These are phyloP conservation scores for Drosophila biarmipes DNA, from an alignment of 1,140 invertebrate genomes.

Conservation along the genomic window DNA sequence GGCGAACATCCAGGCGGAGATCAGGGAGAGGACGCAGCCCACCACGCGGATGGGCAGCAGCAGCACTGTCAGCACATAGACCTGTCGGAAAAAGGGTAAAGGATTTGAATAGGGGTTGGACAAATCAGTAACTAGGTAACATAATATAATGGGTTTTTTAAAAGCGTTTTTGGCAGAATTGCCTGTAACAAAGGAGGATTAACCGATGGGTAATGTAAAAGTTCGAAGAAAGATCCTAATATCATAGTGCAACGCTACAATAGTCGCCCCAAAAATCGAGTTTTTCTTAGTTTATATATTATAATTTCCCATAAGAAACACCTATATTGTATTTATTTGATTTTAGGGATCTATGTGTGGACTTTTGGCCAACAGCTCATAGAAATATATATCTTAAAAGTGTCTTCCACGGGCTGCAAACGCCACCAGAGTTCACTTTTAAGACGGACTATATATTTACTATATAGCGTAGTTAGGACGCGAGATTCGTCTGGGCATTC, in stretches of 20 bases:
- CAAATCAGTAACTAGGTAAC: no score
- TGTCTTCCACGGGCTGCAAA: not conserved
- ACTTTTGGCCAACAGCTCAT: not conserved
- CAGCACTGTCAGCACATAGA: conserved; percentile 91
- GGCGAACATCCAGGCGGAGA: conserved; percentile 92
- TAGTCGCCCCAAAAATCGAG: no score
- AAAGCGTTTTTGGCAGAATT: no score
- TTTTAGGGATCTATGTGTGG: not conserved
- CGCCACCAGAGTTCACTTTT: conserved; percentile 3
- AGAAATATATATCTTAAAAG: conserved; percentile 7
- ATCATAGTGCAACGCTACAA: no score
- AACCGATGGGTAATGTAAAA: no score
- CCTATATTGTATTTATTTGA: not conserved
- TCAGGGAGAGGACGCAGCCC: conserved; percentile 89
- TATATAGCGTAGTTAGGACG: not conserved
- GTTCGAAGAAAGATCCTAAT: no score
- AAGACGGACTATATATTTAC: conserved; percentile 10
- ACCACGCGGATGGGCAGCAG: conserved; percentile 91
- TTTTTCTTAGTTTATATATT: no score
- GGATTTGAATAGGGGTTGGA: not conserved
- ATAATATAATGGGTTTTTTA: no score
- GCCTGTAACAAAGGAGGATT: no score
- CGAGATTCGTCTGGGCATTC: not conserved
- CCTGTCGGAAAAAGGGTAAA: conserved; percentile 87
- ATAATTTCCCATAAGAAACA: no score